Evolutionary conservation across 1,140 invertebrate species (phyloP).

Genomic region (Hypsibius dujardini): DNA sequence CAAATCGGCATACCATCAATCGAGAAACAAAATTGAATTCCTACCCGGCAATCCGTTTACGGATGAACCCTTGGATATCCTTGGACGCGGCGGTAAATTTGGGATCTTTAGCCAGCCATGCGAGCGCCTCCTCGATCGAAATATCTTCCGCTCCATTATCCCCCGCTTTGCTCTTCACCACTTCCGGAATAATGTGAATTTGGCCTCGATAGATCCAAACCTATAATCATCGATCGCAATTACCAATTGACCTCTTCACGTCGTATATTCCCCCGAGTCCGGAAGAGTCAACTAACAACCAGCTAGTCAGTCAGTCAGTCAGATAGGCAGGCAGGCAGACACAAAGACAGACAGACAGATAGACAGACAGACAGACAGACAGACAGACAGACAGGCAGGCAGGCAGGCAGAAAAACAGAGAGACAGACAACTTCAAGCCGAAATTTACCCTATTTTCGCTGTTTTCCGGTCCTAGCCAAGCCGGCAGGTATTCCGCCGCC

Average conservation of each 20-base stretch:
- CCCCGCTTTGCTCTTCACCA: not conserved
- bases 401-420: too few species aligned
- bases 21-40: constrained; percentile 13
- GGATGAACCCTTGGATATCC: constrained; percentile 46
- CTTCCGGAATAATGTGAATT: constrained; percentile 46
- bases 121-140: constrained; percentile 39
- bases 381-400: too few species aligned
- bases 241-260: too few species aligned
- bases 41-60: constrained; percentile 36
- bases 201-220: constrained; percentile 41
- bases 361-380: too few species aligned
- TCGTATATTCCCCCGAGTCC: too few species aligned
- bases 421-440: too few species aligned
- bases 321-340: too few species aligned
- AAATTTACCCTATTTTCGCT: constrained; percentile 50
- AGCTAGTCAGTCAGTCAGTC: too few species aligned
- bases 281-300: too few species aligned
- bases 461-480: constrained; percentile 50
- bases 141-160: not conserved
- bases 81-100: constrained; percentile 43
- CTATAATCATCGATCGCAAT: constrained; percentile 1
- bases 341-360: too few species aligned
- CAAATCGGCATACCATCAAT: too few species aligned
- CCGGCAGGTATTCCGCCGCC: constrained; percentile 64
- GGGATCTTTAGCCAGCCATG: constrained; percentile 41